Percentiles rank a stretch among this genome's conserved stretches.
Conservation (phyloP, 2,888 invertebrate genomes). For the Lithophane socia region DNA sequence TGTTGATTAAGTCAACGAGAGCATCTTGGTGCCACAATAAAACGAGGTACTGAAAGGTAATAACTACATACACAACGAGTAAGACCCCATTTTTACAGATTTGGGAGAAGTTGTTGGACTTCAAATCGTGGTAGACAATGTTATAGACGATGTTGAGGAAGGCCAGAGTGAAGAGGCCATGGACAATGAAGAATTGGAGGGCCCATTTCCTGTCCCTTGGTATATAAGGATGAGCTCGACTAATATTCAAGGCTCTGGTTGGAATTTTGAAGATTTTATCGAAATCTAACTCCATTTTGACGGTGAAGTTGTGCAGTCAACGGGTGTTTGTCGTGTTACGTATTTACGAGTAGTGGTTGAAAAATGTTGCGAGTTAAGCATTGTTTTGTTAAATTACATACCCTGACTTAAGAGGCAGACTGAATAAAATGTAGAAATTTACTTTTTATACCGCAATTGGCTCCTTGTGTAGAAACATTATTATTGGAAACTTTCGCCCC, state of each 20-base stretch:
- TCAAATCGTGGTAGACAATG: slow-evolving; percentile 53
- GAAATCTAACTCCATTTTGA: slow-evolving; percentile 63
- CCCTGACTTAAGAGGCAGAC: slow-evolving; percentile 35
- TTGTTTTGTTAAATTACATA: slow-evolving; percentile 26
- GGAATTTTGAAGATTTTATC: slow-evolving; percentile 59
- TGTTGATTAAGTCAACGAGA: slow-evolving; percentile 64
- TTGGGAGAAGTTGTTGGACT: slow-evolving; percentile 54
- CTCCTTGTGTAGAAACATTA: not conserved
- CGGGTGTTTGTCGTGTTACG: not conserved
- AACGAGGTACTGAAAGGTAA: slow-evolving; percentile 52
- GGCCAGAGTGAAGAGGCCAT: slow-evolving; percentile 31
- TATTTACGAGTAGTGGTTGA: not conserved
- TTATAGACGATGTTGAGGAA: slow-evolving; percentile 53
- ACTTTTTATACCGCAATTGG: not conserved
- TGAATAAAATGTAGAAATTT: not conserved
- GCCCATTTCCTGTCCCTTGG: slow-evolving; percentile 62
- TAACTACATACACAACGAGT: slow-evolving; percentile 32
- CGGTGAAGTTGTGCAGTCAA: no score
- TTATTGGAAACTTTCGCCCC: not conserved
- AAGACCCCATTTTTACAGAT: slow-evolving; percentile 62
- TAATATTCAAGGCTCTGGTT: slow-evolving; percentile 48
- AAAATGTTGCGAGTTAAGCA: not conserved
- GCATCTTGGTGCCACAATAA: slow-evolving; percentile 64
- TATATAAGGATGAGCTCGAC: slow-evolving; percentile 57
- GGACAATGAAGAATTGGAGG: slow-evolving; percentile 25